Conservation (phyloP, 2,113 vertebrate species). For the Cyanoderma ruficeps region DNA sequence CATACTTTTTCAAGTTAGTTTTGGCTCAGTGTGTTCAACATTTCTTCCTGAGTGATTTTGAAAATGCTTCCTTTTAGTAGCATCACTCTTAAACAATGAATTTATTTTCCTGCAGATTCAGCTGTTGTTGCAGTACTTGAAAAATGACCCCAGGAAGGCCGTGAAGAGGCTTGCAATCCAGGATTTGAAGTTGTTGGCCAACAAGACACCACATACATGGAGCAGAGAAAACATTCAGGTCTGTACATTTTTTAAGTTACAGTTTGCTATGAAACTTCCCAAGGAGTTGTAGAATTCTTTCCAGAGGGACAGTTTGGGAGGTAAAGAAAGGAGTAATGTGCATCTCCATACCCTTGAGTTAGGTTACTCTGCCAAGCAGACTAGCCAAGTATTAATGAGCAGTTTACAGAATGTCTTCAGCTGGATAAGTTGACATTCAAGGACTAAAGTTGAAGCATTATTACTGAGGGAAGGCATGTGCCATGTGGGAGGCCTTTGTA, state of each 20-base stretch:
- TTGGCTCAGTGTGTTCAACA: background rate
- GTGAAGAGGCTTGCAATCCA: conserved; percentile 93
- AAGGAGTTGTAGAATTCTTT: background rate
- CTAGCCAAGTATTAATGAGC: background rate
- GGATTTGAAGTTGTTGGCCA: conserved; percentile 91
- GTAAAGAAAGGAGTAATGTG: background rate
- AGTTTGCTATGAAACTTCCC: background rate
- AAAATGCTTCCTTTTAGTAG: background rate
- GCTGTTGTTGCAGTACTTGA: conserved; percentile 92
- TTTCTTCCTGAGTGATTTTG: background rate
- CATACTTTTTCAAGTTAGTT: background rate
- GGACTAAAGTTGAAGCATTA: background rate
- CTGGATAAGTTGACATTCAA: background rate
- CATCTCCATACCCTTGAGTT: background rate
- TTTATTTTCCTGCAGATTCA: conserved; percentile 79
- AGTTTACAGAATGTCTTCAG: background rate
- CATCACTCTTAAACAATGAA: background rate
- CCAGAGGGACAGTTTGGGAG: background rate
- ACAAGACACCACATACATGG: conserved; percentile 96
- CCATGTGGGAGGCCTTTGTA: background rate
- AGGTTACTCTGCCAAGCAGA: background rate
- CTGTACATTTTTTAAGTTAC: background rate
- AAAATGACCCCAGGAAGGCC: conserved; percentile 91
- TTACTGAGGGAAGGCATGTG: background rate
- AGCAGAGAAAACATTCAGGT: conserved; percentile 94